Conservation (phyloP, 2,888 invertebrate genomes). For the Zelleria hepariella region DNA sequence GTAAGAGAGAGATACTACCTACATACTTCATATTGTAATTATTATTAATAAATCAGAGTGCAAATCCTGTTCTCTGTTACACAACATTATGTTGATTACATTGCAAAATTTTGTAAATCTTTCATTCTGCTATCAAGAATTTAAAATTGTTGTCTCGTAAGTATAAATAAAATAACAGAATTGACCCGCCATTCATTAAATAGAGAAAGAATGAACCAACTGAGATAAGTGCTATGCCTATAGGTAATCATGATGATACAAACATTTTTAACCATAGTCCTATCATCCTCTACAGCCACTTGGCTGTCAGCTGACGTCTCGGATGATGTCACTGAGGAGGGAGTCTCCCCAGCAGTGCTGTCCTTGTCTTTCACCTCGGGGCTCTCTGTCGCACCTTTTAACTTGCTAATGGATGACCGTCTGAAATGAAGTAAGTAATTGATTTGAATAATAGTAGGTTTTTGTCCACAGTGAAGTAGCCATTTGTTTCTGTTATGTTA, state of each 20-base stretch:
- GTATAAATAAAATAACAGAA: no score
- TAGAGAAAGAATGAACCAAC: no score
- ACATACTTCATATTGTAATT: no score
- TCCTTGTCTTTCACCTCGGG: constrained; percentile 29
- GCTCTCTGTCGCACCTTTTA: constrained; percentile 35
- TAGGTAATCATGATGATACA: background rate
- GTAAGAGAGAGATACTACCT: no score
- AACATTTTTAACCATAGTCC: constrained; percentile 53
- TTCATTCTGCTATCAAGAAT: no score
- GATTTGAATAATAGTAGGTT: background rate
- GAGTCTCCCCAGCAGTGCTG: background rate
- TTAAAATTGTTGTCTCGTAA: no score
- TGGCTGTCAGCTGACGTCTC: constrained; percentile 11
- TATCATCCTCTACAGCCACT: constrained; percentile 35
- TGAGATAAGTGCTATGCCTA: no score
- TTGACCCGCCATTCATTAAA: no score
- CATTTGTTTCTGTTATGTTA: background rate
- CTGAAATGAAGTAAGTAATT: background rate
- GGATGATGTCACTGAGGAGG: background rate
- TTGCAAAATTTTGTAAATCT: no score
- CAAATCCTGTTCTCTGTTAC: no score
- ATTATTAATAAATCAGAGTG: no score
- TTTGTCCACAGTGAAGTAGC: background rate
- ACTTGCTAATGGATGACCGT: constrained; percentile 49
- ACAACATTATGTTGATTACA: no score